Evolutionary conservation across 2,888 invertebrate species (phyloP), one percentile per base, ranked within the genome.

Genomic region (Epirrhoe tristata): DNA sequence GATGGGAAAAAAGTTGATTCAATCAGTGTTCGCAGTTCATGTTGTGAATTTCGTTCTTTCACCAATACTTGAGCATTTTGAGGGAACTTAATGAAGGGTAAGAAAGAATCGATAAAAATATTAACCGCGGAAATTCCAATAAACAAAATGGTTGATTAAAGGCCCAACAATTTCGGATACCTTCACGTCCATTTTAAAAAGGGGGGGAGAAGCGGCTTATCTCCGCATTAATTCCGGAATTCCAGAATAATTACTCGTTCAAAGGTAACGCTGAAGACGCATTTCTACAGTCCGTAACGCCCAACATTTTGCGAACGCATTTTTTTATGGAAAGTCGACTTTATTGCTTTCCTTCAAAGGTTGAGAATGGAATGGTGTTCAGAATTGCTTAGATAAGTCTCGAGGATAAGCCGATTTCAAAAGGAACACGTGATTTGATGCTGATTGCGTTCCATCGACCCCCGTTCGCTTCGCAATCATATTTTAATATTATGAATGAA

Each of bases 341-440:
- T 80, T 80, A 79, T 74, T 53, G 32, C 58, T 60, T n/a, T 68
- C 50, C 63, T 14, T 43, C 71, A 80, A 83, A 72, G 79, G 83
- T 79, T 64, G 73, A 77, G 64, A 85, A 82, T 85, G 57, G 77
- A 69, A 66, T 75, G 78, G 64, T 60, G 56, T 58, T 17, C 63
- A 65, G 69, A 74, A 72, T 74, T 72, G 79, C 81, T 79, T 79
- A 82, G 84, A 81, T 81, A 80, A 81, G 80, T 80, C 83, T 82
- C 78, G 81, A 77, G 83, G 88, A 88, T 91, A 91, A 92, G 91
- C 89, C 86, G 88, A 88, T 91, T 91, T 90, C 85, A 88, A 88
- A 91, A 90, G 90, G 87, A 88, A 87, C 89, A 88, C 89, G 90
- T 91, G 92, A 91, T 91, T 88, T 86, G 85, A 87, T 86, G 88